Percentiles rank a stretch among this genome's conserved stretches.
Conservation (phyloP, 2,797 vertebrate species). For the Alectoris magna region DNA sequence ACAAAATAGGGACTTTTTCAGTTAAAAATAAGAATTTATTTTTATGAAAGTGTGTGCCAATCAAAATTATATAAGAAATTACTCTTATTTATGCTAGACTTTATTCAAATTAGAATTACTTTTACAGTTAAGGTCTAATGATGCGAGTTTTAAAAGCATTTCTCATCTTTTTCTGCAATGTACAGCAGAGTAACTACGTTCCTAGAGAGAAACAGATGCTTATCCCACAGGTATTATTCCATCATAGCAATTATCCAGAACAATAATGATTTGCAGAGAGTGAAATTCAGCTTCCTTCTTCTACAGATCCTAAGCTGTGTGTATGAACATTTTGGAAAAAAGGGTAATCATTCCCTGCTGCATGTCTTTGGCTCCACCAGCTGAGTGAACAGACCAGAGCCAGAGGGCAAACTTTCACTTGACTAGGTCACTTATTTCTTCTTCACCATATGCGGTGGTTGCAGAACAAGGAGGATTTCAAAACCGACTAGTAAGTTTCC, state of each 20-base stretch:
- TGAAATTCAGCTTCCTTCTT: slow-evolving; percentile 11
- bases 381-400: neutral
- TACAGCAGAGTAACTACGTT: slow-evolving; percentile 10
- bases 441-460: neutral
- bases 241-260: slow-evolving; percentile 42
- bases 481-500: neutral
- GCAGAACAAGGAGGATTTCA: slow-evolving; percentile 11
- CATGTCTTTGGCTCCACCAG: slow-evolving; percentile 12
- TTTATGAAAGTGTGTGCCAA: neutral
- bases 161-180: neutral
- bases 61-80: neutral
- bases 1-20: neutral
- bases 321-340: neutral
- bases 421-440: slow-evolving; percentile 13
- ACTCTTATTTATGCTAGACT: neutral
- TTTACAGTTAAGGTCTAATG: neutral
- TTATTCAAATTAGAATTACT: neutral
- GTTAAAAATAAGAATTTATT: neutral
- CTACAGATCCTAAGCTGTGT: neutral
- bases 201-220: neutral
- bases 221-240: slow-evolving; percentile 11
- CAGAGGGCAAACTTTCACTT: slow-evolving; percentile 35
- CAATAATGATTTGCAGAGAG: slow-evolving; percentile 13
- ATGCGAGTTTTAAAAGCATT: neutral
- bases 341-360: neutral